These are phyloP conservation scores for Salpingus planirostris DNA, from an alignment of 2,888 invertebrate species.

Conservation along the genomic window DNA sequence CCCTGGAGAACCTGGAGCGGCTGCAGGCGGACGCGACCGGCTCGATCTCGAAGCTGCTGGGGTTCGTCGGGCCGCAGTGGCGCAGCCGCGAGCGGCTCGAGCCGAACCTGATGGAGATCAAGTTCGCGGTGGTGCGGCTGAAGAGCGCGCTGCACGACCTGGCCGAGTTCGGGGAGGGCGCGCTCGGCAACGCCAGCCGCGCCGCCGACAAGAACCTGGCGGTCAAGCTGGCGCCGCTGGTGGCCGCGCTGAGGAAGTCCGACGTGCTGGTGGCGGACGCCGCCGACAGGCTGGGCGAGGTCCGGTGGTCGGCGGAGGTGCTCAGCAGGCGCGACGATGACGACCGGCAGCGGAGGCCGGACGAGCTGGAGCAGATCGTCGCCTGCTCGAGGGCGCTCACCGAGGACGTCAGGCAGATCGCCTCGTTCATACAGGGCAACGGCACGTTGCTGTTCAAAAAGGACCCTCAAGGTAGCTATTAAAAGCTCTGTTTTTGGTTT, in stretches of 20 bases:
- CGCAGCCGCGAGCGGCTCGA: constrained; percentile 70
- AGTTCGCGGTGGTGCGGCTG: constrained; percentile 62
- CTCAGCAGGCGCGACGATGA: constrained; percentile 36
- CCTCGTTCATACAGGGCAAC: constrained; percentile 85
- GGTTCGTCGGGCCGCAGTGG: constrained; percentile 76
- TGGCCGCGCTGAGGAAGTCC: constrained; percentile 70
- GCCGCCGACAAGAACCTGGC: constrained; percentile 67
- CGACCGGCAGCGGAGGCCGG: constrained; percentile 54
- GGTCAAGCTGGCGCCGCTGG: constrained; percentile 67
- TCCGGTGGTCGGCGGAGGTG: constrained; percentile 68
- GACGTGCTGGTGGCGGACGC: constrained; percentile 73
- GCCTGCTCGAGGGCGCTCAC: constrained; percentile 79
- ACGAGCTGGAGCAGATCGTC: constrained; percentile 82
- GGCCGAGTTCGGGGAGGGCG: constrained; percentile 81
- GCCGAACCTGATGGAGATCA: constrained; percentile 71
- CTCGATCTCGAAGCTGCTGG: constrained; percentile 68
- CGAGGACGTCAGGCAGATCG: constrained; percentile 81
- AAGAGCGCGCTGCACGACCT: constrained; percentile 78
- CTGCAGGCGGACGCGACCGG: constrained; percentile 73
- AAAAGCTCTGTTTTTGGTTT: neutral
- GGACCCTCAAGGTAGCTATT: constrained; percentile 34
- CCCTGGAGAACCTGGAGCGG: constrained; percentile 65
- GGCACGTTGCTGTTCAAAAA: constrained; percentile 70
- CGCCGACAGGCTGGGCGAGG: constrained; percentile 62
- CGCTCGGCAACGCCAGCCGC: constrained; percentile 75